Percentiles rank a stretch among this genome's conserved stretches.
phyloP scores from a whole-genome alignment of 2,797 vertebrate genomes.

The Benthosema pterotum region DNA sequence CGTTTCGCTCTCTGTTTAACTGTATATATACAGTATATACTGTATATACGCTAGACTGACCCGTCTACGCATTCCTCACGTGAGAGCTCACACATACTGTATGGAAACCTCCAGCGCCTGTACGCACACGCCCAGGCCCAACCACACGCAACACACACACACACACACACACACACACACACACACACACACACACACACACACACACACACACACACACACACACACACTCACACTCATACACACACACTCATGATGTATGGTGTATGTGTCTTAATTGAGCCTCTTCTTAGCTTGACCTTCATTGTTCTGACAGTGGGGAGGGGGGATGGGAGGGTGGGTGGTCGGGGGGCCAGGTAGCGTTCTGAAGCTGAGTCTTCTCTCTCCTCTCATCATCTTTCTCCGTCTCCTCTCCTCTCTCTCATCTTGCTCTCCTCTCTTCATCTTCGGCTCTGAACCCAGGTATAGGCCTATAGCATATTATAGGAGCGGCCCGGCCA shows the following conservation, averaged over 20 bases:
- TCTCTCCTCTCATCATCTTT: neutral
- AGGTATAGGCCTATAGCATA: conserved; percentile 27
- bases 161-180: conserved; percentile 2
- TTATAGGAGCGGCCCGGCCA: conserved; percentile 39
- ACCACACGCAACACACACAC: neutral
- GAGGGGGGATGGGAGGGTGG: no score
- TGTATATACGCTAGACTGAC: conserved; percentile 22
- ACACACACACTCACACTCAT: neutral
- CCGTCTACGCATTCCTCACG: conserved; percentile 10
- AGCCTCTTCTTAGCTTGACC: conserved; percentile 69
- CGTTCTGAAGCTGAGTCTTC: conserved; percentile 18
- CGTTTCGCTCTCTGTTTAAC: conserved; percentile 35
- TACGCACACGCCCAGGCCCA: no score
- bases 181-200: neutral
- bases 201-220: conserved; percentile 1
- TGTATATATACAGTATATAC: no score
- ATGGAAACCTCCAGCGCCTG: no score
- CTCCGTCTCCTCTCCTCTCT: conserved; percentile 21
- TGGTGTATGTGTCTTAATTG: conserved; percentile 62
- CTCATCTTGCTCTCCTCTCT: neutral
- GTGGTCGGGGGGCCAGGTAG: conserved; percentile 57
- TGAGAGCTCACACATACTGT: neutral
- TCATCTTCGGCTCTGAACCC: conserved; percentile 25
- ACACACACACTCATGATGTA: conserved; percentile 17
- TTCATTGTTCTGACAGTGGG: conserved; percentile 75